Evolutionary conservation across 2,797 vertebrate genomes (phyloP).

Genomic region (Bradypodion pumilum): DNA sequence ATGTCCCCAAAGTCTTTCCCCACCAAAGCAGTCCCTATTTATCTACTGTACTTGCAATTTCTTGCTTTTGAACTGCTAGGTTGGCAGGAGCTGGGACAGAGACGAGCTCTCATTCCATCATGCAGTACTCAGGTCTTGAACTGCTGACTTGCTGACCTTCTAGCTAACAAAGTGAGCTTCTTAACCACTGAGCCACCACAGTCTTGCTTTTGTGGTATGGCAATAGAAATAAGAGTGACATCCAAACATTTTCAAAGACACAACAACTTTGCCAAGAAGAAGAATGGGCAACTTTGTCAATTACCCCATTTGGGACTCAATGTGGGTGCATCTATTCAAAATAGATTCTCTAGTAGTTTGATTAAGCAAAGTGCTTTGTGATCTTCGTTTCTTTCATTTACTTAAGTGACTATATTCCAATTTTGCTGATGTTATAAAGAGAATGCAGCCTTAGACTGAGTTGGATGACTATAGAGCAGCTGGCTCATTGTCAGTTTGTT

Average conservation of each 20-base stretch:
- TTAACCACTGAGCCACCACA: no score
- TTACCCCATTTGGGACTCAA: background rate
- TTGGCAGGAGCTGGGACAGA: no score
- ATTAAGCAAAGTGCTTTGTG: background rate
- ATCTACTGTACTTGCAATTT: no score
- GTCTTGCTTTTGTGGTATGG: background rate
- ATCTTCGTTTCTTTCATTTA: background rate
- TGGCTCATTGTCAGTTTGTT: background rate
- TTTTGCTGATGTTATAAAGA: background rate
- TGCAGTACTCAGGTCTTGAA: no score
- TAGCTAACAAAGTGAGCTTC: no score
- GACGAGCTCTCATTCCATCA: no score
- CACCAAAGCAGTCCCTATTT: no score
- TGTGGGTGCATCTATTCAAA: background rate
- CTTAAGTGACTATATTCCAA: background rate
- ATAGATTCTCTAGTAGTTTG: background rate
- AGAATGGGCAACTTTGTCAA: background rate
- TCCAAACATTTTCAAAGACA: background rate
- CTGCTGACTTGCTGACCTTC: no score
- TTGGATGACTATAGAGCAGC: background rate
- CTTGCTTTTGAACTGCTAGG: no score
- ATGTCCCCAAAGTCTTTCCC: no score
- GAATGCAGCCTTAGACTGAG: background rate
- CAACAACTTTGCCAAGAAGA: background rate
- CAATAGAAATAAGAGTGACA: background rate